Evolutionary conservation across 2,797 vertebrate species (phyloP).

Genomic region (Huso huso): DNA sequence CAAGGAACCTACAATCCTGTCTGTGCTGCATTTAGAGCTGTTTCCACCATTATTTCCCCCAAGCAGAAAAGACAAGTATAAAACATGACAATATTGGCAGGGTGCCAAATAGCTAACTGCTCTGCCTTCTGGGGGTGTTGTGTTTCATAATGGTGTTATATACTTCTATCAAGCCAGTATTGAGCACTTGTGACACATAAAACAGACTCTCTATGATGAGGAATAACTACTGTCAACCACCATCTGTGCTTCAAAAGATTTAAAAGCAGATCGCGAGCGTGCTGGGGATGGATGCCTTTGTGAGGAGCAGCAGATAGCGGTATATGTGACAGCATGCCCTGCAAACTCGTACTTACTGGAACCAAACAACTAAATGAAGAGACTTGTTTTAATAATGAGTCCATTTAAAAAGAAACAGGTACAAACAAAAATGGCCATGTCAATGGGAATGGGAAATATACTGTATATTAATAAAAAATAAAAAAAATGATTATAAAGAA

Average conservation of each 20-base stretch:
- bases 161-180: conserved; percentile 58
- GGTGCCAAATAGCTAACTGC: conserved; percentile 40
- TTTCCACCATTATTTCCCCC: conserved; percentile 26
- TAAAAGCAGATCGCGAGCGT: conserved; percentile 49
- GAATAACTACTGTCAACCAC: conserved; percentile 72
- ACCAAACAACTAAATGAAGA: background rate
- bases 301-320: conserved; percentile 5
- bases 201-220: conserved; percentile 63
- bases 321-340: background rate
- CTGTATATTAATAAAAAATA: too few species aligned
- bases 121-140: conserved; percentile 47
- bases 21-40: conserved; percentile 28
- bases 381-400: background rate
- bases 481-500: too few species aligned
- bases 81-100: conserved; percentile 63
- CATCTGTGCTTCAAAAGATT: conserved; percentile 61
- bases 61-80: conserved; percentile 49
- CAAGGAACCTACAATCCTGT: background rate
- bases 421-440: too few species aligned
- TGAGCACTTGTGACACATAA: conserved; percentile 72
- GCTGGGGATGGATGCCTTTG: conserved; percentile 8
- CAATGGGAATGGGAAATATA: too few species aligned
- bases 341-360: background rate
- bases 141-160: conserved; percentile 55
- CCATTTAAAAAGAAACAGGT: too few species aligned